Evolutionary conservation across 2,113 vertebrate species (phyloP).

Genomic region (Sorex fumeus): DNA sequence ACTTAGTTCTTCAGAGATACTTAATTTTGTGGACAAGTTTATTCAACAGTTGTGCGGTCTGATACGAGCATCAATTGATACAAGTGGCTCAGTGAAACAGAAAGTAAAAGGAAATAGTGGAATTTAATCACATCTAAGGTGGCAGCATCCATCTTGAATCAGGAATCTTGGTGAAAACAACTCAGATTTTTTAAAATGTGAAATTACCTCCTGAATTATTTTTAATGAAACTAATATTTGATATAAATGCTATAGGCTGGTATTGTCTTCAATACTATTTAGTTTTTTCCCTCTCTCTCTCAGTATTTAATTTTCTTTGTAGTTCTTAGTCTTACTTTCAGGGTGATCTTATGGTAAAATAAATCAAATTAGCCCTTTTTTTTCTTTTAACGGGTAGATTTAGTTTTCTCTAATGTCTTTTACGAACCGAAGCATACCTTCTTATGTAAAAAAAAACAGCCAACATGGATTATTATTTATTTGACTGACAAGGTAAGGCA

Average conservation of each 20-base stretch:
- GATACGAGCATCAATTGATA: not conserved
- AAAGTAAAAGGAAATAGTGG: not conserved
- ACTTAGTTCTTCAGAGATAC: not conserved
- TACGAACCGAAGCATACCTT: constrained; percentile 39
- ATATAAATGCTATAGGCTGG: not conserved
- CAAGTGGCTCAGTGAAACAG: not conserved
- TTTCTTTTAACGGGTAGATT: constrained; percentile 39
- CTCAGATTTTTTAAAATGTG: not conserved
- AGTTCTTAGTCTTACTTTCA: constrained; percentile 48
- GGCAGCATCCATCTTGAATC: not conserved
- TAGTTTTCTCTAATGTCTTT: constrained; percentile 67
- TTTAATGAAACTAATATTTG: constrained; percentile 11
- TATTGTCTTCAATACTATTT: not conserved
- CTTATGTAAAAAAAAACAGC: constrained; percentile 51
- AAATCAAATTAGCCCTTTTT: constrained; percentile 66
- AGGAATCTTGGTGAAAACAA: constrained; percentile 21
- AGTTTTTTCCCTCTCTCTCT: not conserved
- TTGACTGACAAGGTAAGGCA: constrained; percentile 62
- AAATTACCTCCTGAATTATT: constrained; percentile 53
- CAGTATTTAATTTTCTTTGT: constrained; percentile 50
- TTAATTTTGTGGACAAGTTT: not conserved
- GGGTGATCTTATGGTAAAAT: constrained; percentile 37
- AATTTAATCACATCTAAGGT: not conserved
- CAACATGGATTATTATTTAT: constrained; percentile 65
- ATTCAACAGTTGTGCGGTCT: not conserved